phyloP scores from a whole-genome alignment of 2,888 invertebrate species.

The Boloria selene region DNA sequence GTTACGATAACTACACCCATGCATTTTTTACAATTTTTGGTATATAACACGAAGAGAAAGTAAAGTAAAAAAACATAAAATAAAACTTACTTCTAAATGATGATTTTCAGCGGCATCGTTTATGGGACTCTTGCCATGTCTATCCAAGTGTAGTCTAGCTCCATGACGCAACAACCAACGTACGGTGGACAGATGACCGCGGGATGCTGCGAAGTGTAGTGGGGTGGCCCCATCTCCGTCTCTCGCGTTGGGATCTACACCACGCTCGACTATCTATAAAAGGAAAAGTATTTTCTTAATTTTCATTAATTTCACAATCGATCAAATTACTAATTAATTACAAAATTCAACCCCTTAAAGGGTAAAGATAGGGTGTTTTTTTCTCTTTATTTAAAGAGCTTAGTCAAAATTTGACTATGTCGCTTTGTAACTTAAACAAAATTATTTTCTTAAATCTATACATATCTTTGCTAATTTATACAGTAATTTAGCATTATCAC shows the following conservation, averaged over 20 bases:
- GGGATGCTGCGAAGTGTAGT: conserved; percentile 93
- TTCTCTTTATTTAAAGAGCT: too few relatives aligned
- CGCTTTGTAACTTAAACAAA: too few relatives aligned
- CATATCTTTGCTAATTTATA: too few relatives aligned
- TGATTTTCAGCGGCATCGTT: conserved; percentile 96
- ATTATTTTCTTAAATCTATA: too few relatives aligned
- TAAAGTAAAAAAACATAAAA: background rate
- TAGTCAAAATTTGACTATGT: too few relatives aligned
- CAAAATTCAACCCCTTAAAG: too few relatives aligned
- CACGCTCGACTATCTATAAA: conserved; percentile 89
- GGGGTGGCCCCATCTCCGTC: conserved; percentile 95
- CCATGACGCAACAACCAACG: conserved; percentile 93
- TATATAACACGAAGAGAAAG: background rate
- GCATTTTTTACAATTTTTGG: too few relatives aligned
- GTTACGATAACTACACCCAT: too few relatives aligned
- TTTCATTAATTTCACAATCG: background rate
- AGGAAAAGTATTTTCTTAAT: conserved; percentile 16
- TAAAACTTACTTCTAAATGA: conserved; percentile 88
- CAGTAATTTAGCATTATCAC: too few relatives aligned
- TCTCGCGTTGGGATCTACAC: conserved; percentile 91
- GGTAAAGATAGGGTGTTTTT: too few relatives aligned
- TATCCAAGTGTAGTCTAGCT: conserved; percentile 90
- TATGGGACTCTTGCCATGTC: conserved; percentile 94
- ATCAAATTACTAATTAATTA: too few relatives aligned
- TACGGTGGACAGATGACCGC: conserved; percentile 90